Evolutionary conservation across 1,140 invertebrate genomes (phyloP).

Genomic region (Drosophila rufa): DNA sequence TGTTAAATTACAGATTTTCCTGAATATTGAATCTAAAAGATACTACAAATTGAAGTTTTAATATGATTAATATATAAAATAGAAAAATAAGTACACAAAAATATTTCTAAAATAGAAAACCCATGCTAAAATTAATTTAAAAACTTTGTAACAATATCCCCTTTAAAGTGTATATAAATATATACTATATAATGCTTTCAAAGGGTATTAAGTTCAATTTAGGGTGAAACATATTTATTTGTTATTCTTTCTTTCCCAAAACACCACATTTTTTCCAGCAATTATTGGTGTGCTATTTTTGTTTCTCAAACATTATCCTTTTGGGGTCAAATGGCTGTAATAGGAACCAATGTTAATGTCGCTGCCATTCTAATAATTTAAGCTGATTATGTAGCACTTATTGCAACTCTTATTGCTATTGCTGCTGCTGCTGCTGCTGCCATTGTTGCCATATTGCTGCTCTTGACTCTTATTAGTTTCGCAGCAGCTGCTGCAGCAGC

Average conservation of each 20-base stretch:
- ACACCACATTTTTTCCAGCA: not conserved
- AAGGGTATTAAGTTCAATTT: no score
- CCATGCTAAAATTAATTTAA: no score
- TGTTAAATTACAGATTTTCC: no score
- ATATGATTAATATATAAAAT: no score
- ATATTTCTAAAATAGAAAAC: no score
- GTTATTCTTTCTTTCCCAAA: not conserved
- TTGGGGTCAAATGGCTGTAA: not conserved
- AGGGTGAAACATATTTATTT: not conserved
- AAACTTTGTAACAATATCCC: no score
- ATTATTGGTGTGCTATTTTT: not conserved
- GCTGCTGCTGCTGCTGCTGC: not conserved
- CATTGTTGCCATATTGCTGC: conserved; percentile 1
- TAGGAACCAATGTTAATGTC: conserved; percentile 1
- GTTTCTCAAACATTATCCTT: not conserved
- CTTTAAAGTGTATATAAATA: no score
- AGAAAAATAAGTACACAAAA: no score
- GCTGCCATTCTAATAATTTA: conserved; percentile 14
- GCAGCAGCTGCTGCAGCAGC: conserved; percentile 10
- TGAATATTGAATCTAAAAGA: no score
- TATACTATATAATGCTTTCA: no score
- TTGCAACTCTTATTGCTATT: conserved; percentile 1
- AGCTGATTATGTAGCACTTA: conserved; percentile 16
- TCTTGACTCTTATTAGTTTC: conserved; percentile 10
- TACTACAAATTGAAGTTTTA: no score